Conservation (phyloP, 2,888 invertebrate species). For the Oscheius sp. region DNA sequence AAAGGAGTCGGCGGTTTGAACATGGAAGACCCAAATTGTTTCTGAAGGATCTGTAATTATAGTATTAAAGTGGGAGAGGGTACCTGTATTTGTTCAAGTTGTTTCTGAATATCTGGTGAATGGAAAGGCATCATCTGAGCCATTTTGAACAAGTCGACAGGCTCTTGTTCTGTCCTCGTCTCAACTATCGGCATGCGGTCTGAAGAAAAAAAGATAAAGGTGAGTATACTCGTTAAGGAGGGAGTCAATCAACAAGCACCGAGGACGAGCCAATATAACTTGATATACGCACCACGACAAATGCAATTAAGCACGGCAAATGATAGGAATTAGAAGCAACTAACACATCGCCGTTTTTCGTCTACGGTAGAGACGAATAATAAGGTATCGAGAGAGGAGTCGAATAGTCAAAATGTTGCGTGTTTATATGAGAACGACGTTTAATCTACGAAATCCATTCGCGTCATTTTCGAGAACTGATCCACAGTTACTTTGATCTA, state of each 20-base stretch:
- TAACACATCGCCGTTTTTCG: too few species aligned
- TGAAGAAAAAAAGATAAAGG: slow-evolving; percentile 7
- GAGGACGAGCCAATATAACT: slow-evolving; percentile 27
- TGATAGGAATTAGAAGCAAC: slow-evolving; percentile 23
- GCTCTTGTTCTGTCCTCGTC: neutral
- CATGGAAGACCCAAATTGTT: slow-evolving; percentile 3
- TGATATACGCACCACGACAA: slow-evolving; percentile 24
- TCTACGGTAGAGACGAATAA: slow-evolving; percentile 12
- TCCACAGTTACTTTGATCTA: neutral
- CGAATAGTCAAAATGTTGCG: neutral
- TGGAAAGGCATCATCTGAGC: slow-evolving; percentile 36
- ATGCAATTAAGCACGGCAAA: slow-evolving; percentile 28
- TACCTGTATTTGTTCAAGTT: slow-evolving; percentile 48
- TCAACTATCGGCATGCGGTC: slow-evolving; percentile 30
- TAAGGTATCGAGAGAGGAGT: neutral
- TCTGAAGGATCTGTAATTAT: neutral
- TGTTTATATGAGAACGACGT: neutral
- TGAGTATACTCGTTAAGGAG: too few species aligned
- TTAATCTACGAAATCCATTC: neutral
- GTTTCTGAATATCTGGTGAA: slow-evolving; percentile 38
- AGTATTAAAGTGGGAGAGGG: neutral
- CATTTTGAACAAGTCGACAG: slow-evolving; percentile 31
- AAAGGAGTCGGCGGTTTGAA: slow-evolving; percentile 34
- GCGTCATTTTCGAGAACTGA: neutral
- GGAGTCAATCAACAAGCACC: slow-evolving; percentile 18